Evolutionary conservation across 2,888 invertebrate genomes (phyloP), one percentile per base, ranked within the genome.

Genomic region (Cremastinae sp.): DNA sequence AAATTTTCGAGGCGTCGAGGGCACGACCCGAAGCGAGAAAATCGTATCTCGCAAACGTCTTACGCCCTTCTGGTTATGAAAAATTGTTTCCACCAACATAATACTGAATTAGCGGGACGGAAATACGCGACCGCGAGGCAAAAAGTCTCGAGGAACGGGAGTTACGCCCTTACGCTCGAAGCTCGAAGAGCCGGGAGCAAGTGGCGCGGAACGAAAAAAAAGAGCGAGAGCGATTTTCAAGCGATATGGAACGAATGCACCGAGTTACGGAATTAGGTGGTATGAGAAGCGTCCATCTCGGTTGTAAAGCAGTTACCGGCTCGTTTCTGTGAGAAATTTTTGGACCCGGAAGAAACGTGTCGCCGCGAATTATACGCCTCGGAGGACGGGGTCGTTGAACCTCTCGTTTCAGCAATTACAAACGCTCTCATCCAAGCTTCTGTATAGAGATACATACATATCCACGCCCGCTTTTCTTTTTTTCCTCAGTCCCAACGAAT

Each of bases 311-410:
- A 37, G 55, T 47, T 55, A 20, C 49, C 14, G 18, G 12, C 35
- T n/a, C n/a, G 28, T 43, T 28, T 28, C 28, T 12, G 53, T 9
- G 20, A 43, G 62, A 56, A 56, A 64, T 77, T 73, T 78, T 79
- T 65, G 73, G 64, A 78, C 76, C 79, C 78, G 73, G 78, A 80
- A 80, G 78, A 79, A 80, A 79, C 75, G 74, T 28, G 28, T 75
- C 76, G 66, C 69, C 51, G 74, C 79, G 68, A 81, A 80, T 81
- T 80, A 80, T 79, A 69, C 80, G 75, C 74, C 53, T 72, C 72
- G 78, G 74, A 28, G 28, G 28, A 77, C 77, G 78, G 76, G 80
- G 85, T 85, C 87, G 83, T 88, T 88, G 86, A 87, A 85, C 86
- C 81, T 75, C 51, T 28, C 51, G 51, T 37, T 59, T 43, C 51